Percentiles rank a stretch among this genome's conserved stretches.
These are phyloP conservation scores for Dolichoris vasculosae DNA, from an alignment of 1,140 invertebrate species.

Conservation along the genomic window DNA sequence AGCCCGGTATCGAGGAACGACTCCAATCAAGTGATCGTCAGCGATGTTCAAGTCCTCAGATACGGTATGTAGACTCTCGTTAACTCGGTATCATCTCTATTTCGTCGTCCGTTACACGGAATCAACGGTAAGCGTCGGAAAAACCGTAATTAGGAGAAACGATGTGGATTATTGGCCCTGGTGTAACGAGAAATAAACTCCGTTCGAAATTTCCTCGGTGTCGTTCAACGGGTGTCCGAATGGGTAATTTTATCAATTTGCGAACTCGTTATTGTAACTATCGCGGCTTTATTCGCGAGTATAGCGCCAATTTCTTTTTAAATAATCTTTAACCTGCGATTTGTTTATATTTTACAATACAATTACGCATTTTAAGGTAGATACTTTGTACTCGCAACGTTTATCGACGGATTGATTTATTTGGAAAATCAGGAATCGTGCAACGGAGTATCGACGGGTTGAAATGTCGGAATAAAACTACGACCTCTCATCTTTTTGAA, in stretches of 20 bases:
- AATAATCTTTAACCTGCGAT: too few species aligned
- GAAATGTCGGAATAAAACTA: neutral
- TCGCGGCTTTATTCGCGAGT: too few species aligned
- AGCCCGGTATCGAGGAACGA: constrained; percentile 73
- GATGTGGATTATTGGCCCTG: neutral
- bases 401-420: neutral
- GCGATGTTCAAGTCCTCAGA: constrained; percentile 72
- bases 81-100: neutral
- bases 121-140: neutral
- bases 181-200: neutral
- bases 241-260: too few species aligned
- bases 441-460: neutral
- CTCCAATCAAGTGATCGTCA: constrained; percentile 71
- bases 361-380: too few species aligned
- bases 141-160: constrained; percentile 31
- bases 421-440: neutral
- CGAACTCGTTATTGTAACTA: neutral
- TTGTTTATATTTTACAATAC: too few species aligned
- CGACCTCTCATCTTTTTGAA: neutral
- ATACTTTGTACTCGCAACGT: too few species aligned
- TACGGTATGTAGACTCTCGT: constrained; percentile 64
- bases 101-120: neutral
- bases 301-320: too few species aligned
- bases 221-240: neutral
- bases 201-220: neutral